phyloP scores from a whole-genome alignment of 2,797 vertebrate species.

The Emydoidea blandingii region DNA sequence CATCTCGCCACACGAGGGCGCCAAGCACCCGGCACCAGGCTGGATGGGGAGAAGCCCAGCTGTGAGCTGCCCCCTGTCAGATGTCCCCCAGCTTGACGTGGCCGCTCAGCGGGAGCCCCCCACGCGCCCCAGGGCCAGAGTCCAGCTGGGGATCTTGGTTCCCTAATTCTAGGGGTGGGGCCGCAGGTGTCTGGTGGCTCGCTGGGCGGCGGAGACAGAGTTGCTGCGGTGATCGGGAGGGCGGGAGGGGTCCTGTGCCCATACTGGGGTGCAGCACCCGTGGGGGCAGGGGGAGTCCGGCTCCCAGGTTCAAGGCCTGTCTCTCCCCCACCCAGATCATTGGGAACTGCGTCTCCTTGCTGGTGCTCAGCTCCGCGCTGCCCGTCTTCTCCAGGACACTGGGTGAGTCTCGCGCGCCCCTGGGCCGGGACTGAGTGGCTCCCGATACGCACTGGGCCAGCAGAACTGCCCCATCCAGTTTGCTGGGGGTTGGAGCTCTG shows the following conservation, averaged over 20 bases:
- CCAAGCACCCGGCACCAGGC: accelerated
- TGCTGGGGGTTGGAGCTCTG: background rate
- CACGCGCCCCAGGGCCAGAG: background rate
- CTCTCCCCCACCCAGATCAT: conserved; percentile 87
- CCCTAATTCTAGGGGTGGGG: background rate
- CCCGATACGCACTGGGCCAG: no score
- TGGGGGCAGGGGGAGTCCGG: background rate
- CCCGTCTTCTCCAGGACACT: conserved; percentile 96
- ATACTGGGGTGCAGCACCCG: background rate
- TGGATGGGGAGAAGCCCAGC: background rate
- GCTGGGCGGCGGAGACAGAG: no score
- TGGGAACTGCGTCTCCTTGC: conserved; percentile 94
- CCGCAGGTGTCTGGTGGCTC: background rate
- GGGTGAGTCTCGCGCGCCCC: conserved; percentile 82
- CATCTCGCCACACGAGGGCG: accelerated
- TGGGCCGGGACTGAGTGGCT: background rate
- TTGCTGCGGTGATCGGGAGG: no score
- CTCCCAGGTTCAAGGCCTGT: background rate
- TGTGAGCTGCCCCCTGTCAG: no score
- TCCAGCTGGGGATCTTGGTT: background rate
- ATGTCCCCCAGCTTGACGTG: no score
- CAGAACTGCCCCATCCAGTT: no score
- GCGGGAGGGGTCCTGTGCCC: background rate
- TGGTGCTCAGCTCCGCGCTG: conserved; percentile 96
- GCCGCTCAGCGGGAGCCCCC: no score